Conservation (phyloP, 1,140 invertebrate genomes). For the Aricia agestis region DNA sequence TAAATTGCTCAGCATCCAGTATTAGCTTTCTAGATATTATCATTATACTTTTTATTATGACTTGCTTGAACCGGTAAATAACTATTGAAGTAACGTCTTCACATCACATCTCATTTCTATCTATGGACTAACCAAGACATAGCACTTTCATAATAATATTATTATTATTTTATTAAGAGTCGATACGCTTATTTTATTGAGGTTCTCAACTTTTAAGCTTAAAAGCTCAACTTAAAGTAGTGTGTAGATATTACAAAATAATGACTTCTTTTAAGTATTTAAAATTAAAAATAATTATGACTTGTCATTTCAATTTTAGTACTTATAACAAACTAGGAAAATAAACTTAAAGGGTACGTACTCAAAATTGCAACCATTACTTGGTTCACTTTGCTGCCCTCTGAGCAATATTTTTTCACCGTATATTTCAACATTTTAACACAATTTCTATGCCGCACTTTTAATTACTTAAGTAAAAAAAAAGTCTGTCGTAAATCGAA, state of each 20-base stretch:
- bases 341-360: constrained; percentile 36
- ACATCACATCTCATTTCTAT: not conserved
- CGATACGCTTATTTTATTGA: too few relatives aligned
- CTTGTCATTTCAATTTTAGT: too few relatives aligned
- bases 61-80: not conserved
- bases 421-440: constrained; percentile 62
- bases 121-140: too few relatives aligned
- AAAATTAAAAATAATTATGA: too few relatives aligned
- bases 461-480: constrained; percentile 29
- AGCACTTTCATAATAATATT: too few relatives aligned
- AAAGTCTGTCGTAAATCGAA: not conserved
- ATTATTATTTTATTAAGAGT: too few relatives aligned
- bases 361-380: constrained; percentile 51
- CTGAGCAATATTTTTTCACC: constrained; percentile 64
- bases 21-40: not conserved
- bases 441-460: constrained; percentile 17
- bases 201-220: too few relatives aligned
- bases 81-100: not conserved
- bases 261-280: too few relatives aligned
- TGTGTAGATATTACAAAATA: too few relatives aligned
- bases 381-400: constrained; percentile 62
- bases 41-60: not conserved
- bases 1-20: constrained; percentile 2
- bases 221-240: too few relatives aligned
- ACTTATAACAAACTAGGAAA: not conserved